phyloP scores from a whole-genome alignment of 2,113 vertebrate genomes.

The Python bivittatus region DNA sequence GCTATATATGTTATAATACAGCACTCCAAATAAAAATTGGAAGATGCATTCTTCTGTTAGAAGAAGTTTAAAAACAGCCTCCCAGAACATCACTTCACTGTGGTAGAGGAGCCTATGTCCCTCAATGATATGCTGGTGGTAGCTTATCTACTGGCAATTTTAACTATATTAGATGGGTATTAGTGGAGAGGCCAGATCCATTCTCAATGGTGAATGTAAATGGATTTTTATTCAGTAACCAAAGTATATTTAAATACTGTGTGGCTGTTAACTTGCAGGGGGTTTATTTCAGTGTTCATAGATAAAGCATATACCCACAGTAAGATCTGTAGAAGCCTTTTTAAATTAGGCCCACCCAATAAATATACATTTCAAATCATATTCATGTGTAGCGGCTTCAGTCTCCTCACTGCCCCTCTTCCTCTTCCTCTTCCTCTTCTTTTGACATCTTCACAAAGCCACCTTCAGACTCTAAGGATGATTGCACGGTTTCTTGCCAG shows the following conservation, averaged over 20 bases:
- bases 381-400: conserved; percentile 46
- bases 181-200: too few species aligned
- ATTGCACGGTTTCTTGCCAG: conserved; percentile 64
- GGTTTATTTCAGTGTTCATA: conserved; percentile 59
- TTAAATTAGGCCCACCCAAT: conserved; percentile 43
- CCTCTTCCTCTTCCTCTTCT: conserved; percentile 28
- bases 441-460: conserved; percentile 46
- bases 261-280: conserved; percentile 58
- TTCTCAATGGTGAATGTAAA: too few species aligned
- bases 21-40: too few species aligned
- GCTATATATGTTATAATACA: too few species aligned
- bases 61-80: too few species aligned
- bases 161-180: too few species aligned
- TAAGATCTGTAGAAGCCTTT: conserved; percentile 52
- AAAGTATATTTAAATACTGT: conserved; percentile 53
- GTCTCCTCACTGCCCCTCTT: background rate
- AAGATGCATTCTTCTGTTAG: too few species aligned
- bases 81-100: too few species aligned
- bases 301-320: conserved; percentile 49
- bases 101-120: too few species aligned
- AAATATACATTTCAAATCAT: conserved; percentile 29
- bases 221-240: conserved; percentile 29
- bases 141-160: too few species aligned
- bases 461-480: conserved; percentile 58
- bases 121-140: too few species aligned